Conservation (phyloP, 1,140 invertebrate genomes). For the Drosophila melanica region DNA sequence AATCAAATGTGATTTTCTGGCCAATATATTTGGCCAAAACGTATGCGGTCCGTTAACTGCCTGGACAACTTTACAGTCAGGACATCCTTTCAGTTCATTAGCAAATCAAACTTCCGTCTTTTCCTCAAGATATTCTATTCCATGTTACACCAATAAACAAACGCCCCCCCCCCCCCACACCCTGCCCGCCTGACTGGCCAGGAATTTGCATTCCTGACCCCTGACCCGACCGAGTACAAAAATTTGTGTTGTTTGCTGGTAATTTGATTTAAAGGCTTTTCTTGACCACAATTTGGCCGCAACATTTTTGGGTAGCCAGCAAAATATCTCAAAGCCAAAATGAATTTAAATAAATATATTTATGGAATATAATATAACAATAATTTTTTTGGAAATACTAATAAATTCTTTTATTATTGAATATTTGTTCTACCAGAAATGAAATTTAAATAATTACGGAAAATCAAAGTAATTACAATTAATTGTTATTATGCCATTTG, state of each 20-base stretch:
- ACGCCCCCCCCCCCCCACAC: not conserved
- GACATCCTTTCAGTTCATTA: constrained; percentile 77
- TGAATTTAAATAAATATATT: too few species aligned
- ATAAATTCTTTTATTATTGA: not conserved
- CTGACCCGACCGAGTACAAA: constrained; percentile 29
- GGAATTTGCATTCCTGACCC: constrained; percentile 66
- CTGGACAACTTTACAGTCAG: constrained; percentile 46
- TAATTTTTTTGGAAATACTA: too few species aligned
- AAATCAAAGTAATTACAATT: not conserved
- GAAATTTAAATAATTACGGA: not conserved
- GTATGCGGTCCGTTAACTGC: constrained; percentile 7
- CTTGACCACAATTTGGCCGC: constrained; percentile 21
- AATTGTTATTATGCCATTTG: not conserved
- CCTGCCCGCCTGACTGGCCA: constrained; percentile 13
- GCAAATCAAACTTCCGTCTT: constrained; percentile 79
- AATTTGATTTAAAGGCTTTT: constrained; percentile 70
- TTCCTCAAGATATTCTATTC: constrained; percentile 56
- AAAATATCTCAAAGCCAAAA: too few species aligned
- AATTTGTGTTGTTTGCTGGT: constrained; percentile 60
- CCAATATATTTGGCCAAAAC: constrained; percentile 59
- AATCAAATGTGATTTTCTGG: constrained; percentile 80
- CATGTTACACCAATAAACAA: constrained; percentile 49
- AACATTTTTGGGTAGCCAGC: not conserved
- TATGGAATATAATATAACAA: too few species aligned
- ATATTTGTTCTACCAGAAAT: not conserved